phyloP scores from a whole-genome alignment of 2,888 invertebrate species.

The Caenorhabditis virilis region DNA sequence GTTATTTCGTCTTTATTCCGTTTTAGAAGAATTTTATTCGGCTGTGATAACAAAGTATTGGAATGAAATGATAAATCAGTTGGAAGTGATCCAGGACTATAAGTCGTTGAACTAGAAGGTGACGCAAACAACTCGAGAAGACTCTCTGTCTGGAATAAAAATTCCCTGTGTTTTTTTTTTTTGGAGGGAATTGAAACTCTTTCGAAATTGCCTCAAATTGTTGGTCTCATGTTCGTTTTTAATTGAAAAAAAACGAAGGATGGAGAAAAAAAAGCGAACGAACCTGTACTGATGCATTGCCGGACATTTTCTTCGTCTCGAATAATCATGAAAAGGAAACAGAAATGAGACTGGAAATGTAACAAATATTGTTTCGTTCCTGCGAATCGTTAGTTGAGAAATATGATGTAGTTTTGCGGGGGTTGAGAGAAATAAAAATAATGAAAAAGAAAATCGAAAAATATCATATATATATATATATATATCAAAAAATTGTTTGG shows the following conservation, averaged over 20 bases:
- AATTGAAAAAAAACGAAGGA: too few species aligned
- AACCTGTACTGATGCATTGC: too few species aligned
- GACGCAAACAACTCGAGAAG: background rate
- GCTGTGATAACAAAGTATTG: background rate
- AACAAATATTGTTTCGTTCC: too few species aligned
- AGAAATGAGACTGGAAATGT: background rate
- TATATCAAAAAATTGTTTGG: background rate
- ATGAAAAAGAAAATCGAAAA: background rate
- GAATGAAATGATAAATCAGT: background rate
- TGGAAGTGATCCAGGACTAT: too few species aligned
- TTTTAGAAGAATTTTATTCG: background rate
- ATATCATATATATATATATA: background rate
- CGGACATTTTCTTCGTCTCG: too few species aligned
- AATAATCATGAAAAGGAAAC: background rate
- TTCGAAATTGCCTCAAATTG: too few species aligned
- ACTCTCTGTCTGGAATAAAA: background rate
- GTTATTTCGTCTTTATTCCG: background rate
- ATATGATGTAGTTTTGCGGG: too few species aligned
- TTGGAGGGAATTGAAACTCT: too few species aligned
- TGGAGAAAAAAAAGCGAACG: too few species aligned
- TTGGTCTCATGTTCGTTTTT: too few species aligned
- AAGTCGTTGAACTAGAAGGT: background rate
- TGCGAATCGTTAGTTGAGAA: too few species aligned
- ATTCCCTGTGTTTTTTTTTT: background rate
- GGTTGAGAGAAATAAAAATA: too few species aligned